Percentiles rank a stretch among this genome's conserved stretches.
Conservation (phyloP, 2,113 vertebrate species). For the Perognathus longimembris region DNA sequence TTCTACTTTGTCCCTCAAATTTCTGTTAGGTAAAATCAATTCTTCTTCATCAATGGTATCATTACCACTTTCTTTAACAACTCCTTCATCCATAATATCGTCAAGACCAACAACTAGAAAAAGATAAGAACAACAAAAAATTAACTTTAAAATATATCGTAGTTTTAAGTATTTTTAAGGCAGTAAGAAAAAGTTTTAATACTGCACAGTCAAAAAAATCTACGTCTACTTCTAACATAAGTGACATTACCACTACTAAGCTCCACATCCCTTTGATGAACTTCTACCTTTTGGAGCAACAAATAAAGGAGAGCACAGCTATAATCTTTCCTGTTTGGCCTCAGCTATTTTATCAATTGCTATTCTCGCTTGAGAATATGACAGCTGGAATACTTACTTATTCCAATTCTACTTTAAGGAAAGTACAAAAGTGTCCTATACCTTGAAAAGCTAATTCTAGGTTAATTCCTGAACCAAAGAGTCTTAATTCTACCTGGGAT, state of each 20-base stretch:
- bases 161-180: conserved; percentile 59
- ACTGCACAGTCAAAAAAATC: not conserved
- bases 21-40: conserved; percentile 86
- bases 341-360: conserved; percentile 19
- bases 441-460: conserved; percentile 17
- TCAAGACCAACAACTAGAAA: conserved; percentile 89
- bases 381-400: not conserved
- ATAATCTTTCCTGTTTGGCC: conserved; percentile 12
- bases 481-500: conserved; percentile 27
- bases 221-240: conserved; percentile 2
- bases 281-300: not conserved
- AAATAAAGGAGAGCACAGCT: not conserved
- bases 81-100: conserved; percentile 90
- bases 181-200: conserved; percentile 42
- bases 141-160: conserved; percentile 58
- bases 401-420: conserved; percentile 22
- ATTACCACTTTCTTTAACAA: conserved; percentile 89
- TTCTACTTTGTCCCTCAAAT: conserved; percentile 86
- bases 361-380: not conserved
- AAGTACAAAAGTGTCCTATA: not conserved
- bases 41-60: conserved; percentile 89
- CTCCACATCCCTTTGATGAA: not conserved
- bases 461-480: conserved; percentile 5
- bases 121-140: conserved; percentile 69
- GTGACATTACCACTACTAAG: conserved; percentile 1